phyloP scores from a whole-genome alignment of 2,113 vertebrate genomes.

The Microcebus griseorufus region DNA sequence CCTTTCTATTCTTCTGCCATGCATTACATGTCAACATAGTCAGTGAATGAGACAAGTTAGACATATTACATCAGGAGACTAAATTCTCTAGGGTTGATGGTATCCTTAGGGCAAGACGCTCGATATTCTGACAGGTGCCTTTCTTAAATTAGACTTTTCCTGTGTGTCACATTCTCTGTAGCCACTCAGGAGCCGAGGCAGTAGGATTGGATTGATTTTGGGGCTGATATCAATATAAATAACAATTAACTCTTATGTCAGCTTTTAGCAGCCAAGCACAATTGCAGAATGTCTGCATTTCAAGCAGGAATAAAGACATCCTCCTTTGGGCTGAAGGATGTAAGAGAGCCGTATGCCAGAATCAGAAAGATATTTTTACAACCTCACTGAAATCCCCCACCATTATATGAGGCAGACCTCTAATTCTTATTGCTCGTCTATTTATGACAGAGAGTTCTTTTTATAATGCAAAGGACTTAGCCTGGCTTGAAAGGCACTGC shows the following conservation, averaged over 20 bases:
- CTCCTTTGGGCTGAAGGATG: slow-evolving; percentile 17
- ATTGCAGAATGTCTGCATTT: slow-evolving; percentile 44
- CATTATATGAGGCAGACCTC: not conserved
- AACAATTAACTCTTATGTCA: slow-evolving; percentile 70
- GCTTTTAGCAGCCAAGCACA: slow-evolving; percentile 11
- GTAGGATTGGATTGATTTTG: slow-evolving; percentile 59
- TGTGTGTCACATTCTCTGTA: slow-evolving; percentile 60
- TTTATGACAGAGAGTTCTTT: not conserved
- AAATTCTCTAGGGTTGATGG: slow-evolving; percentile 71
- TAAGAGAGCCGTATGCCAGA: not conserved
- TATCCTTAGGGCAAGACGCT: slow-evolving; percentile 68
- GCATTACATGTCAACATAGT: slow-evolving; percentile 71
- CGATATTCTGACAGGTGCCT: slow-evolving; percentile 71
- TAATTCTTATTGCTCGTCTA: slow-evolving; percentile 5
- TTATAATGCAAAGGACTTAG: not conserved
- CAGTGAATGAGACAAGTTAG: slow-evolving; percentile 75
- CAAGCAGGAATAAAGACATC: slow-evolving; percentile 53
- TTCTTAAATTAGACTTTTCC: slow-evolving; percentile 68
- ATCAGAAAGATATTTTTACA: not conserved
- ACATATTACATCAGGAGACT: slow-evolving; percentile 74
- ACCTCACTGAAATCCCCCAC: not conserved
- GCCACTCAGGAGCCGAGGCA: slow-evolving; percentile 41
- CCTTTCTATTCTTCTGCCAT: slow-evolving; percentile 65
- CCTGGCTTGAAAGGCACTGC: not conserved
- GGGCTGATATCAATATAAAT: slow-evolving; percentile 70